Percentiles rank a stretch among this genome's conserved stretches.
Evolutionary conservation across 2,888 invertebrate species (phyloP).

Genomic region (Silvanus unidentatus): DNA sequence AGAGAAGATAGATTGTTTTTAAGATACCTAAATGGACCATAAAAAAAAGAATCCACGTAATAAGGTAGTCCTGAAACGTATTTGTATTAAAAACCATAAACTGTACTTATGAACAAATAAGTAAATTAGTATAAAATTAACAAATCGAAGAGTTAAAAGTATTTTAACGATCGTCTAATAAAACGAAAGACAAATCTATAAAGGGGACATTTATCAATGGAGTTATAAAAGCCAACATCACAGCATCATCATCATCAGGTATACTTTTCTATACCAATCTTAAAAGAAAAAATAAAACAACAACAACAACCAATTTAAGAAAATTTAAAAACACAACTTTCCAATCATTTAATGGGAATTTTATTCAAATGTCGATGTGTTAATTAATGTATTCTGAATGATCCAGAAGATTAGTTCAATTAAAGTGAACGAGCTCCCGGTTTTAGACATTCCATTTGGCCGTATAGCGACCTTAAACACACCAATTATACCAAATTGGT

Average conservation of each 20-base stretch:
- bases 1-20: no score
- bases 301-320: conserved; percentile 26
- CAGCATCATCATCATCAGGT: no score
- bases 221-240: conserved; percentile 27
- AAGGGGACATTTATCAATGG: conserved; percentile 26
- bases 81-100: neutral
- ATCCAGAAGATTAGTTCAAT: conserved; percentile 43
- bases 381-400: conserved; percentile 45
- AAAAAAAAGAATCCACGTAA: neutral
- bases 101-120: conserved; percentile 15
- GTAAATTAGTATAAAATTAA: conserved; percentile 31
- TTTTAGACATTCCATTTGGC: conserved; percentile 41
- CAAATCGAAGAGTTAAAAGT: conserved; percentile 21
- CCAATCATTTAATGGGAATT: conserved; percentile 45
- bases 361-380: conserved; percentile 47
- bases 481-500: conserved; percentile 43
- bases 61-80: neutral
- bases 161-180: conserved; percentile 21
- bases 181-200: conserved; percentile 28
- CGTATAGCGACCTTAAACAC: conserved; percentile 35
- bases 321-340: conserved; percentile 37
- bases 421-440: conserved; percentile 44
- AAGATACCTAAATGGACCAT: no score
- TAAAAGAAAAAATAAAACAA: neutral
- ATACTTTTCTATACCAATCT: no score